Conservation (phyloP, 2,797 vertebrate species). For the Sebastes iracundus region DNA sequence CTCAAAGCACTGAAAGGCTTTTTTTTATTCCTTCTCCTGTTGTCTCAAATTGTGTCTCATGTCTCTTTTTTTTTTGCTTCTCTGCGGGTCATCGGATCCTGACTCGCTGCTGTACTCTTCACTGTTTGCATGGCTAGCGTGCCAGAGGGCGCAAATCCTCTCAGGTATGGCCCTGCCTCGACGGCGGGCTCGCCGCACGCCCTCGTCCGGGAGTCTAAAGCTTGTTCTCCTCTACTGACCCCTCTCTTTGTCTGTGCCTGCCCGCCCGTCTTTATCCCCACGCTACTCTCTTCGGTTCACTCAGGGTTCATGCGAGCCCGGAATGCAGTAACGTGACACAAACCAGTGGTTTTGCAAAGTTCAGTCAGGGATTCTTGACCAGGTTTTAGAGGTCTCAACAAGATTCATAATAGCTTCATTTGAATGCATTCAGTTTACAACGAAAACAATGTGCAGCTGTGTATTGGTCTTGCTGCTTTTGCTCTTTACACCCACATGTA, state of each 20-base stretch:
- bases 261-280: slow-evolving; percentile 27
- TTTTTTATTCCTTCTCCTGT: slow-evolving; percentile 23
- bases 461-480: neutral
- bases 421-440: neutral
- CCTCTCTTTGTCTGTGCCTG: slow-evolving; percentile 26
- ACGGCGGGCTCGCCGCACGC: slow-evolving; percentile 8
- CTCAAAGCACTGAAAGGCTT: neutral
- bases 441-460: neutral
- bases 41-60: slow-evolving; percentile 60
- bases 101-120: slow-evolving; percentile 62
- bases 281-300: neutral
- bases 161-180: slow-evolving; percentile 59
- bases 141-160: slow-evolving; percentile 72
- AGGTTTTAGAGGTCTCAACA: neutral
- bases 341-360: neutral
- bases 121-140: slow-evolving; percentile 80
- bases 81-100: slow-evolving; percentile 70
- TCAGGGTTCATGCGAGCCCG: slow-evolving; percentile 6
- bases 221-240: slow-evolving; percentile 73
- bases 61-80: slow-evolving; percentile 58
- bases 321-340: slow-evolving; percentile 8
- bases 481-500: neutral
- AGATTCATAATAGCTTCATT: neutral
- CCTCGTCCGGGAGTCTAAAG: slow-evolving; percentile 76
- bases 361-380: neutral